phyloP scores from a whole-genome alignment of 2,113 vertebrate genomes.

The Sclerurus mexicanus region DNA sequence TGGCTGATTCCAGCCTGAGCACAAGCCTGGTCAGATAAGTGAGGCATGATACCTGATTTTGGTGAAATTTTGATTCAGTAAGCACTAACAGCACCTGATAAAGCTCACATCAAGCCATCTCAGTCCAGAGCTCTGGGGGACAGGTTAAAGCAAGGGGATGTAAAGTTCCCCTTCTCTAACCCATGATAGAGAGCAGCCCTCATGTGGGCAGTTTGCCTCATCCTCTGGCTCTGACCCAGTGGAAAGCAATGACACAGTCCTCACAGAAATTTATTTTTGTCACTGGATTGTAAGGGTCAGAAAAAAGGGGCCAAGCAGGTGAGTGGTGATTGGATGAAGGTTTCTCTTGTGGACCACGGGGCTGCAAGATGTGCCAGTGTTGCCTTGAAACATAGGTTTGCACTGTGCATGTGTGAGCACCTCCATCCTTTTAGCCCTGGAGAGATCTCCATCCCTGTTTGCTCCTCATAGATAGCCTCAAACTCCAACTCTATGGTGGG shows the following conservation, averaged over 20 bases:
- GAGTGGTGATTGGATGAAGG: neutral
- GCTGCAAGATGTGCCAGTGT: neutral
- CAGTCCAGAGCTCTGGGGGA: neutral
- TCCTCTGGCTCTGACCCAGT: neutral
- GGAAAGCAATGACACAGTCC: neutral
- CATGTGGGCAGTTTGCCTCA: neutral
- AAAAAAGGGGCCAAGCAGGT: neutral
- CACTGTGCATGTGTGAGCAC: accelerated
- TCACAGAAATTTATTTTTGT: neutral
- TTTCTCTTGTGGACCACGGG: neutral
- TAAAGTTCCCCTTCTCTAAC: neutral
- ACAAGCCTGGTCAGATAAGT: neutral
- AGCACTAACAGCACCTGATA: neutral
- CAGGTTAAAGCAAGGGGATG: neutral
- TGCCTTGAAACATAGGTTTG: neutral
- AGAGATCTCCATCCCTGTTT: neutral
- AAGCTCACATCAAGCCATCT: neutral
- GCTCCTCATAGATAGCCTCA: neutral
- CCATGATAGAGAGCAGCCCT: neutral
- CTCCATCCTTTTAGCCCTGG: neutral
- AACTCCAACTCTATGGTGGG: neutral
- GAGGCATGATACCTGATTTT: neutral
- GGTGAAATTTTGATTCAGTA: neutral
- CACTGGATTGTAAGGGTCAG: neutral
- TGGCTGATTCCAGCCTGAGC: neutral